phyloP scores from a whole-genome alignment of 2,113 vertebrate species.

The Malurus melanocephalus region DNA sequence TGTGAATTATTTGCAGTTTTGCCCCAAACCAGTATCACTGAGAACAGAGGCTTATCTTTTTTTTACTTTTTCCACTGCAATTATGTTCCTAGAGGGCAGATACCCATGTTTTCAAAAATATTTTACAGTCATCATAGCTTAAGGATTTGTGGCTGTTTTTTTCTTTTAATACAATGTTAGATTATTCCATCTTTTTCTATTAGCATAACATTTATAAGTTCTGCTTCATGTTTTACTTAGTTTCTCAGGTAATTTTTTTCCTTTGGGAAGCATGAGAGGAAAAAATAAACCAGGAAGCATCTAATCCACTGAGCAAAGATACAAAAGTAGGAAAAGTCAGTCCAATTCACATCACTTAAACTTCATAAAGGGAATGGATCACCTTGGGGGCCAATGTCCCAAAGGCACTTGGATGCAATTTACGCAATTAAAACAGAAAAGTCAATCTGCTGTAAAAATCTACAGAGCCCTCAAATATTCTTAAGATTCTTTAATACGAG shows the following conservation, averaged over 20 bases:
- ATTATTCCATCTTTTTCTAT: conserved; percentile 48
- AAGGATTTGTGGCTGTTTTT: conserved; percentile 38
- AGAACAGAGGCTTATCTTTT: conserved; percentile 18
- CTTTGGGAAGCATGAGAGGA: background rate
- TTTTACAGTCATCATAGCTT: conserved; percentile 28
- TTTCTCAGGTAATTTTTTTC: conserved; percentile 47
- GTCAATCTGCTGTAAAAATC: background rate
- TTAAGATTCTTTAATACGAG: background rate
- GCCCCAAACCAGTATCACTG: conserved; percentile 12
- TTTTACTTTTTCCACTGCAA: background rate
- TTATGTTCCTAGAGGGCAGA: conserved; percentile 8
- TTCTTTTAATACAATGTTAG: conserved; percentile 13
- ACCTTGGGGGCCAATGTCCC: background rate
- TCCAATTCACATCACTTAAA: background rate
- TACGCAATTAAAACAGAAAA: conserved; percentile 17
- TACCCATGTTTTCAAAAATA: conserved; percentile 1
- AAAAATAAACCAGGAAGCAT: background rate
- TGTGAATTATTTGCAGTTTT: background rate
- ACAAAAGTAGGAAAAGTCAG: background rate
- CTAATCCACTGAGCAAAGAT: conserved; percentile 11
- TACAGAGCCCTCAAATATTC: background rate
- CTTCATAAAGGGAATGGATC: background rate
- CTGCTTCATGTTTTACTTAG: conserved; percentile 21
- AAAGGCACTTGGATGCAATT: background rate
- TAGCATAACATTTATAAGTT: conserved; percentile 48